phyloP scores from a whole-genome alignment of 30 jellyfish, hydroid and myxozoan genomes.

The Aurelia sp. region DNA sequence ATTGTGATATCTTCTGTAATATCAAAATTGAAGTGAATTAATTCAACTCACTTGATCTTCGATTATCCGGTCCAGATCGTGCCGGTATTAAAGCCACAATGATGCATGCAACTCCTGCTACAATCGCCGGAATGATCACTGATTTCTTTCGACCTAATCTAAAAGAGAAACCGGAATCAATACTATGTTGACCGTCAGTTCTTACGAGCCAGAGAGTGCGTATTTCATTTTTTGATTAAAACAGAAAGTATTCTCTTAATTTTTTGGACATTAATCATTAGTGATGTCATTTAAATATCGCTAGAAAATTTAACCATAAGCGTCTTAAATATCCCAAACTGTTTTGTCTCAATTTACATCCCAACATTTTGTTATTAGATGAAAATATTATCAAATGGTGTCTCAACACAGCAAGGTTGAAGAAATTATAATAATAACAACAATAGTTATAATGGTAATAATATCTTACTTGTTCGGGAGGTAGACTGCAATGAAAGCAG shows the following conservation, averaged over 20 bases:
- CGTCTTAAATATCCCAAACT: too few relatives aligned
- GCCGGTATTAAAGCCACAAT: neutral
- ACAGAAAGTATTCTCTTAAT: neutral
- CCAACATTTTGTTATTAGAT: too few relatives aligned
- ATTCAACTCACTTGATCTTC: too few relatives aligned
- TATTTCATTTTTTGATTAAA: neutral
- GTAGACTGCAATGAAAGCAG: constrained; percentile 38
- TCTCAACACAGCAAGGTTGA: too few relatives aligned
- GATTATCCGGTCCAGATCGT: neutral
- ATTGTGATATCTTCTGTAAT: too few relatives aligned
- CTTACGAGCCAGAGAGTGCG: too few relatives aligned
- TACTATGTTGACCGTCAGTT: too few relatives aligned
- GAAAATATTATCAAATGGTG: too few relatives aligned
- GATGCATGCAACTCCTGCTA: constrained; percentile 4
- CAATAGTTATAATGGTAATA: neutral
- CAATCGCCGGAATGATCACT: neutral
- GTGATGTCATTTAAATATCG: neutral
- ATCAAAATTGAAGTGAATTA: neutral
- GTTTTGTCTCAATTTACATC: too few relatives aligned
- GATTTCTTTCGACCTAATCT: neutral
- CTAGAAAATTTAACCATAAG: too few relatives aligned
- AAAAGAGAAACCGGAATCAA: too few relatives aligned
- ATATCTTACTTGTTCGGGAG: constrained; percentile 39
- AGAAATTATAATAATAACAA: too few relatives aligned
- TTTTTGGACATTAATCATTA: neutral